Conservation (phyloP, 1,140 invertebrate species). For the Calosoma granatense region DNA sequence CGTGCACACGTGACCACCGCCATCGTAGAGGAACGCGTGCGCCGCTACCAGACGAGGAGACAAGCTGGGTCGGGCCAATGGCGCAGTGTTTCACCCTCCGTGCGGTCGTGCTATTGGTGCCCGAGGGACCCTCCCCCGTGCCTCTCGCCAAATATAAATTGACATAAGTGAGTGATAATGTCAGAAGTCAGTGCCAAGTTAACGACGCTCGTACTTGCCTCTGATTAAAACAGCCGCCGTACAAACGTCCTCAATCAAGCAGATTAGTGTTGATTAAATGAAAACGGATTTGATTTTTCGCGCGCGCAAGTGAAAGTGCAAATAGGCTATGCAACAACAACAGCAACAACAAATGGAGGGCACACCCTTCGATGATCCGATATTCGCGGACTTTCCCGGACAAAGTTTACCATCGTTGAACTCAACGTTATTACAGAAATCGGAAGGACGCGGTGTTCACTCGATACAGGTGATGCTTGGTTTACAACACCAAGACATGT, state of each 20-base stretch:
- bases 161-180: conserved; percentile 36
- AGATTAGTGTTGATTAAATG: conserved; percentile 8
- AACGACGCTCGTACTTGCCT: conserved; percentile 10
- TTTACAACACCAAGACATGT: conserved; percentile 34
- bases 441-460: conserved; percentile 42
- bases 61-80: too few species aligned
- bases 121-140: conserved; percentile 22
- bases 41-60: background rate
- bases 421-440: conserved; percentile 32
- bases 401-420: conserved; percentile 41
- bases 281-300: conserved; percentile 5
- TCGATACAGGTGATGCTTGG: conserved; percentile 66
- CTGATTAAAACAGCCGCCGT: background rate
- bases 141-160: conserved; percentile 38
- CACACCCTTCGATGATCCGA: conserved; percentile 61
- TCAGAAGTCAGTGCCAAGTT: conserved; percentile 32
- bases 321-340: background rate
- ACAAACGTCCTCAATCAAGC: background rate
- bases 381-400: conserved; percentile 60
- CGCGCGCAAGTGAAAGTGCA: background rate
- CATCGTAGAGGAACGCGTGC: background rate
- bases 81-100: conserved; percentile 4
- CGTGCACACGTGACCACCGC: background rate
- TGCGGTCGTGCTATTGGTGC: conserved; percentile 5
- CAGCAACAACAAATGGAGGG: conserved; percentile 48